Conservation (phyloP, 2,888 invertebrate genomes). For the Nephrotoma flavescens region DNA sequence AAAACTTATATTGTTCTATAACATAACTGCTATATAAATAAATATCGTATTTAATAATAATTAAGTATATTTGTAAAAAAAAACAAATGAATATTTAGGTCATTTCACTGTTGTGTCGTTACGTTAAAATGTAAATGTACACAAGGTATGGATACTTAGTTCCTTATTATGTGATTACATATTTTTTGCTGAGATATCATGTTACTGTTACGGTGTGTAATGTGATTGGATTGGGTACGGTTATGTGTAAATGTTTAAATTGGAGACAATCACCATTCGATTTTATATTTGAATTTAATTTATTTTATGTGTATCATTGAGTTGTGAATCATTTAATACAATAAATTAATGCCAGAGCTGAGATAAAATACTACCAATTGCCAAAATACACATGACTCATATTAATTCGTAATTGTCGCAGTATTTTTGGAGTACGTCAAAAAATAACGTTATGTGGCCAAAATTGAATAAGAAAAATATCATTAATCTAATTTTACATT, state of each 20-base stretch:
- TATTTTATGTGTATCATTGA: neutral
- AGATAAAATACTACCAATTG: too few relatives aligned
- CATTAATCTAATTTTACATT: too few relatives aligned
- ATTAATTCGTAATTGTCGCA: too few relatives aligned
- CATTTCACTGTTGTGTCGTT: neutral
- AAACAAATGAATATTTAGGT: neutral
- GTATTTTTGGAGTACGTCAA: too few relatives aligned
- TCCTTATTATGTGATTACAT: neutral
- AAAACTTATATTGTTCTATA: neutral
- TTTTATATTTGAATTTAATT: neutral
- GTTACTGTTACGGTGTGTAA: neutral
- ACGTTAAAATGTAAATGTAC: neutral
- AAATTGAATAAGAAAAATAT: too few relatives aligned
- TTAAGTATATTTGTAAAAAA: neutral
- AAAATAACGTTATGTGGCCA: too few relatives aligned
- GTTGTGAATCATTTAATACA: neutral
- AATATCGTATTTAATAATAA: neutral
- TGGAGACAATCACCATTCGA: neutral
- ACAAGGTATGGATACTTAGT: neutral
- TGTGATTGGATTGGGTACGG: neutral
- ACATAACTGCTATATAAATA: neutral
- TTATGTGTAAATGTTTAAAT: neutral
- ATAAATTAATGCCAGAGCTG: too few relatives aligned
- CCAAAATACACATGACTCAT: too few relatives aligned
- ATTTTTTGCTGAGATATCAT: neutral